Conservation (phyloP, 2,888 invertebrate species). For the Gastrophysa polygoni region DNA sequence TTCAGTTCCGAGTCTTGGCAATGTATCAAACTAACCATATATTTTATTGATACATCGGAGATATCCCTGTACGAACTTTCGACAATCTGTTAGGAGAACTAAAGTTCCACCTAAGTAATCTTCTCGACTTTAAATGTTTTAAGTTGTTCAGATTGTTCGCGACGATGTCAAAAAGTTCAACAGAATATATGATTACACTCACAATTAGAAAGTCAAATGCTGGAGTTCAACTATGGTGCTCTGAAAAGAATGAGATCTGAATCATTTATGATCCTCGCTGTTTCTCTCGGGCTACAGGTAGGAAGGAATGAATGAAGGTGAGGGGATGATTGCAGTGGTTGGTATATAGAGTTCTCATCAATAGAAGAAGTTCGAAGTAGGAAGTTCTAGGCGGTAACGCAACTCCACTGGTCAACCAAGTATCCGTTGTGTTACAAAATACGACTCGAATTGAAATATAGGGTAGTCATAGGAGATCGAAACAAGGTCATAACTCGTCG, state of each 20-base stretch:
- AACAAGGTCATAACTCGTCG: too few relatives aligned
- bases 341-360: too few relatives aligned
- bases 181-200: constrained; percentile 35
- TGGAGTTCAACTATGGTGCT: constrained; percentile 31
- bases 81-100: constrained; percentile 7
- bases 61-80: constrained; percentile 11
- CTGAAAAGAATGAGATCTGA: constrained; percentile 43
- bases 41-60: not conserved
- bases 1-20: too few relatives aligned
- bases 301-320: not conserved
- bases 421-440: too few relatives aligned
- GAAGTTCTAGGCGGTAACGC: too few relatives aligned
- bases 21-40: too few relatives aligned
- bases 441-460: too few relatives aligned
- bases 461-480: too few relatives aligned
- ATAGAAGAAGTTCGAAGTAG: too few relatives aligned
- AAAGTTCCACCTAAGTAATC: constrained; percentile 9
- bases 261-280: constrained; percentile 41
- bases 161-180: constrained; percentile 33
- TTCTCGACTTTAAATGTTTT: constrained; percentile 10
- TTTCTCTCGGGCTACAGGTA: constrained; percentile 9
- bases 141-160: constrained; percentile 31
- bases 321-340: too few relatives aligned
- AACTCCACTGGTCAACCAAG: too few relatives aligned
- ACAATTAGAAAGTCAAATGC: constrained; percentile 35